Conservation (phyloP, 2,888 invertebrate species). For the Calliphora vomitoria region DNA sequence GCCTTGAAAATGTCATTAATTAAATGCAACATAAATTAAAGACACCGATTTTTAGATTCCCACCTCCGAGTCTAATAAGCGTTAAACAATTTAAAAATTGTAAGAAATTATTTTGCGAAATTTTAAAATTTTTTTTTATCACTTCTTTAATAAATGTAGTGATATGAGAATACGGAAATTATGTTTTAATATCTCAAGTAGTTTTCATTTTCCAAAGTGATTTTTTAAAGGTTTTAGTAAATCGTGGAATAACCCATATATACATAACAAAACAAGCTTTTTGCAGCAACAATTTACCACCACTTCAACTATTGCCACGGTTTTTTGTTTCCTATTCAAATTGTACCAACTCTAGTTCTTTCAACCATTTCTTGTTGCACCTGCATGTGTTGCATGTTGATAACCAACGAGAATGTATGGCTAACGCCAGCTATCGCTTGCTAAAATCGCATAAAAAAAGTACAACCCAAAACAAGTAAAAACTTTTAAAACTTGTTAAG, state of each 20-base stretch:
- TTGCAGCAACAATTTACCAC: neutral
- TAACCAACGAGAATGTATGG: constrained; percentile 30
- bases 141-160: too few relatives aligned
- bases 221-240: too few relatives aligned
- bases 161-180: too few relatives aligned
- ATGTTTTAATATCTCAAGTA: too few relatives aligned
- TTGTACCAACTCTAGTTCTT: neutral
- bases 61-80: too few relatives aligned
- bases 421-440: neutral
- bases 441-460: constrained; percentile 6
- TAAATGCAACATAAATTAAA: too few relatives aligned
- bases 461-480: constrained; percentile 34
- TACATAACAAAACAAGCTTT: neutral
- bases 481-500: constrained; percentile 53
- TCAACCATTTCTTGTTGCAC: constrained; percentile 27
- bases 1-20: too few relatives aligned
- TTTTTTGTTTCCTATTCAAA: constrained; percentile 10
- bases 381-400: constrained; percentile 53
- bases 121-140: too few relatives aligned
- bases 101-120: too few relatives aligned
- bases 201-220: too few relatives aligned
- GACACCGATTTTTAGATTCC: too few relatives aligned
- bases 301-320: neutral
- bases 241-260: neutral
- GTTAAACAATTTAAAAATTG: too few relatives aligned